Evolutionary conservation across 2,888 invertebrate genomes (phyloP).

Genomic region (Rhamphomyia laevipes): DNA sequence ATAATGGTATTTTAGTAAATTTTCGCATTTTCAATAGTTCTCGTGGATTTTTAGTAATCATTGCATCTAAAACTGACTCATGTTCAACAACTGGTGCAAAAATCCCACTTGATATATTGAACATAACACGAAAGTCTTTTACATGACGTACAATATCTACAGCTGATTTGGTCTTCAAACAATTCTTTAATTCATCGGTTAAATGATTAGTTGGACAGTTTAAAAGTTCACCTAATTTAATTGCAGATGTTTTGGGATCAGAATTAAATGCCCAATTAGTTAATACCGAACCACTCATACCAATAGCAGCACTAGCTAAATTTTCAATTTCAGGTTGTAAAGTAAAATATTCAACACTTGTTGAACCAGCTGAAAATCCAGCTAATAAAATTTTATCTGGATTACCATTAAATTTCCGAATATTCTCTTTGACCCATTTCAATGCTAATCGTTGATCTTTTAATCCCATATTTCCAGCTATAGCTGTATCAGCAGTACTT

Average conservation of each 20-base stretch:
- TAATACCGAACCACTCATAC: conserved; percentile 15
- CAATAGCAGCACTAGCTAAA: too few species aligned
- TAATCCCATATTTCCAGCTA: conserved; percentile 59
- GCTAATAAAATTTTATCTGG: conserved; percentile 52
- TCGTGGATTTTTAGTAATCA: conserved; percentile 52
- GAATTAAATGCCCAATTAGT: conserved; percentile 42
- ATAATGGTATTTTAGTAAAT: conserved; percentile 45
- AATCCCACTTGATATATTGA: conserved; percentile 47
- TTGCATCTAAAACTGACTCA: conserved; percentile 39
- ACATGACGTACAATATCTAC: conserved; percentile 43
- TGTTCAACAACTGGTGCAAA: conserved; percentile 57
- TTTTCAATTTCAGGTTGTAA: conserved; percentile 45
- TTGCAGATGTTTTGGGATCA: conserved; percentile 46
- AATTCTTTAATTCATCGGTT: conserved; percentile 47
- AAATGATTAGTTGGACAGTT: conserved; percentile 46
- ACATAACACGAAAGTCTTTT: conserved; percentile 27
- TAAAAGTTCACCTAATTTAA: conserved; percentile 42
- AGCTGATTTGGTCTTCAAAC: conserved; percentile 48
- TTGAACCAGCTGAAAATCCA: conserved; percentile 63
- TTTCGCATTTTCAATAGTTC: conserved; percentile 44
- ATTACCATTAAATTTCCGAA: conserved; percentile 57
- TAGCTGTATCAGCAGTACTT: conserved; percentile 52
- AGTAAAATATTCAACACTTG: conserved; percentile 58
- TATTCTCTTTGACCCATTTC: conserved; percentile 55
- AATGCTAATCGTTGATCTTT: conserved; percentile 60